These are phyloP conservation scores for Bujurquina vittata DNA, from an alignment of 2,113 vertebrate genomes.

Conservation along the genomic window DNA sequence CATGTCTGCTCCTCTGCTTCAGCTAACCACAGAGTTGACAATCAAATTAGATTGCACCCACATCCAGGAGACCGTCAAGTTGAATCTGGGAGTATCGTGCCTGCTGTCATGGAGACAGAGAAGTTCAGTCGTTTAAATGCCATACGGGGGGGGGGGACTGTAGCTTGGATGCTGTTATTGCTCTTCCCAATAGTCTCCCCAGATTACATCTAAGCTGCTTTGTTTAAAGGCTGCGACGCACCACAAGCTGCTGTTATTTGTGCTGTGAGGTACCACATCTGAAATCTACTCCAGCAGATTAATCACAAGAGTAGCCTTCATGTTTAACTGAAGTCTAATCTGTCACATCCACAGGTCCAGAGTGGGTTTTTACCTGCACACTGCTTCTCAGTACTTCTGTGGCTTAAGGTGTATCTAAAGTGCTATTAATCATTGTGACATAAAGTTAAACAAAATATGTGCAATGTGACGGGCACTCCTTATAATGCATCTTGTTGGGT, in stretches of 20 bases:
- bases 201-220: slow-evolving; percentile 80
- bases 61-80: slow-evolving; percentile 35
- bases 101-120: slow-evolving; percentile 24
- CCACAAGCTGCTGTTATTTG: slow-evolving; percentile 51
- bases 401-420: not conserved
- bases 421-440: not conserved
- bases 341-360: slow-evolving; percentile 13
- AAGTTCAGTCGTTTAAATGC: slow-evolving; percentile 58
- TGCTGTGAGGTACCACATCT: slow-evolving; percentile 30
- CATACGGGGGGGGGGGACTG: slow-evolving; percentile 61
- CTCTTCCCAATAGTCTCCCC: slow-evolving; percentile 67
- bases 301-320: slow-evolving; percentile 40
- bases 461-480: not conserved
- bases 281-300: slow-evolving; percentile 54
- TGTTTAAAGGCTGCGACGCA: slow-evolving; percentile 63
- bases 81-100: slow-evolving; percentile 2
- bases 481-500: not conserved
- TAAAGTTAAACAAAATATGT: not conserved
- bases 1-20: slow-evolving; percentile 37
- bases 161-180: slow-evolving; percentile 68
- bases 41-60: slow-evolving; percentile 44
- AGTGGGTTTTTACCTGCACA: not conserved
- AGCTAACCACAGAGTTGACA: slow-evolving; percentile 34
- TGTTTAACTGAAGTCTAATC: slow-evolving; percentile 28
- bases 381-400: not conserved